phyloP scores from a whole-genome alignment of 2,888 invertebrate genomes.

The Tromatobia lineatoria region DNA sequence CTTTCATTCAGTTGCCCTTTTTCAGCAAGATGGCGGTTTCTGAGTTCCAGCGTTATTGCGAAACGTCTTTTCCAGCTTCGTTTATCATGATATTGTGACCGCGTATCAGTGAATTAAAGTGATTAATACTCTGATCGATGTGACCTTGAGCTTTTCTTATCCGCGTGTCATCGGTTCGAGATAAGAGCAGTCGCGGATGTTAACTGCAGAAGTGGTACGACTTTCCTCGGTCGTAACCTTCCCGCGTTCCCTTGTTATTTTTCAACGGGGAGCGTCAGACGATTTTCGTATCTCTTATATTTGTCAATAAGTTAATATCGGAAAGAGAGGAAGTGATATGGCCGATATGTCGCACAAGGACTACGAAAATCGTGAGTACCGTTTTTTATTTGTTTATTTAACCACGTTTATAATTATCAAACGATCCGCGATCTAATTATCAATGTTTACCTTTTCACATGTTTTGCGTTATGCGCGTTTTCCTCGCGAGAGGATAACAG shows the following conservation, averaged over 20 bases:
- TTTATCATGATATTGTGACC: constrained; percentile 66
- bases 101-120: constrained; percentile 10
- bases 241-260: constrained; percentile 55
- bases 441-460: constrained; percentile 21
- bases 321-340: constrained; percentile 71
- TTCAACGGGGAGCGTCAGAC: not conserved
- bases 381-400: not conserved
- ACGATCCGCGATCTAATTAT: not conserved
- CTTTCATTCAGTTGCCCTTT: constrained; percentile 54
- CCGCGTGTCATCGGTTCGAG: constrained; percentile 23
- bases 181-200: constrained; percentile 50
- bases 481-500: not conserved
- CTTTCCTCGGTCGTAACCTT: constrained; percentile 71
- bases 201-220: constrained; percentile 17
- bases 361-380: constrained; percentile 78
- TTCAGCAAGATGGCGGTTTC: constrained; percentile 64
- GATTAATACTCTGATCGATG: not conserved
- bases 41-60: constrained; percentile 63
- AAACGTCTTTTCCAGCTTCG: constrained; percentile 60
- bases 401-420: not conserved
- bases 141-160: constrained; percentile 55
- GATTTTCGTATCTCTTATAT: not conserved
- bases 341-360: constrained; percentile 80
- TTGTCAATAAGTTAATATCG: constrained; percentile 46
- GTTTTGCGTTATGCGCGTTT: not conserved